Conservation (phyloP, 2,888 invertebrate species). For the Drosophila meridiana region DNA sequence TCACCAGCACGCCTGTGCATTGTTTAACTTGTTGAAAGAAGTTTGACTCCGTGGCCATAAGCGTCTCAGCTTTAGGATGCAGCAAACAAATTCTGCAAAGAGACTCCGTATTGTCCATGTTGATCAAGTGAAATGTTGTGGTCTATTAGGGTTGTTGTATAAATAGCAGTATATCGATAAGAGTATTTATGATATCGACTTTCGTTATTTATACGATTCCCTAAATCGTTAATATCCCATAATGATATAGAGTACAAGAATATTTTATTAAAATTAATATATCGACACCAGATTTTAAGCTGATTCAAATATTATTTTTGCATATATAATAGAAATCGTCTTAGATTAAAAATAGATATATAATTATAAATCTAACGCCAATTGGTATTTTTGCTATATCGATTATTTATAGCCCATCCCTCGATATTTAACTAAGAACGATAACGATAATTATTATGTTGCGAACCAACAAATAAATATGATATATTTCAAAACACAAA, state of each 20-base stretch:
- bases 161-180: conserved; percentile 2
- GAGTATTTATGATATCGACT: not conserved
- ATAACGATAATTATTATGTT: conserved; percentile 8
- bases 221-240: not conserved
- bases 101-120: conserved; percentile 36
- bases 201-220: too few relatives aligned
- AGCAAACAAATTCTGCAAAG: conserved; percentile 77
- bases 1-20: conserved; percentile 75
- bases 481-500: conserved; percentile 39
- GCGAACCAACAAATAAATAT: not conserved
- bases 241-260: too few relatives aligned
- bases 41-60: conserved; percentile 39
- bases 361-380: not conserved
- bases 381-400: not conserved
- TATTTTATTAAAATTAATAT: not conserved
- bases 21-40: conserved; percentile 61
- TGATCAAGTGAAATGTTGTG: conserved; percentile 6
- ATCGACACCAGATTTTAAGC: not conserved
- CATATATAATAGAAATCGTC: not conserved
- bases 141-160: conserved; percentile 7
- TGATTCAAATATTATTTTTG: not conserved
- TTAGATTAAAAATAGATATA: not conserved
- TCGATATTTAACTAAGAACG: not conserved
- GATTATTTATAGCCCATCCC: not conserved
- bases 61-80: conserved; percentile 54